These are phyloP conservation scores for Poeciliopsis prolifica DNA, from an alignment of 2,113 vertebrate species.

Conservation along the genomic window DNA sequence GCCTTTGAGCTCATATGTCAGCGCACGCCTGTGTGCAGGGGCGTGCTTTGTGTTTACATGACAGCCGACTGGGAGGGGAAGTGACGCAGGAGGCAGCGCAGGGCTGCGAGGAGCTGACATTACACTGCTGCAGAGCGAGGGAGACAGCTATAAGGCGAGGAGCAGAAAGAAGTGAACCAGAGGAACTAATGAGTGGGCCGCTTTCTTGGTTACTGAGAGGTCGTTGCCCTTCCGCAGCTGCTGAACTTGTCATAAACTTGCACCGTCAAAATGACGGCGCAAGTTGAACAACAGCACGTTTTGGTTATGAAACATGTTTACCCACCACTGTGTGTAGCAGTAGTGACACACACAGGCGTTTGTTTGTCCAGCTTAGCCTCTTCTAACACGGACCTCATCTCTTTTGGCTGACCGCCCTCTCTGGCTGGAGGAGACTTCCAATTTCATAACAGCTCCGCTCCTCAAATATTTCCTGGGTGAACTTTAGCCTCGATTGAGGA, in stretches of 20 bases:
- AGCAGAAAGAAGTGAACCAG: constrained; percentile 42
- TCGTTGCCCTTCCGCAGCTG: background rate
- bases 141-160: constrained; percentile 22
- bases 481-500: constrained; percentile 19
- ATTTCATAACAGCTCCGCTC: constrained; percentile 40
- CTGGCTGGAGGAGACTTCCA: constrained; percentile 12
- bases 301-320: constrained; percentile 66
- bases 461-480: constrained; percentile 60
- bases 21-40: constrained; percentile 49
- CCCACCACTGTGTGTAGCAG: constrained; percentile 49
- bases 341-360: constrained; percentile 47
- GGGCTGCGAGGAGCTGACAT: constrained; percentile 67
- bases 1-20: constrained; percentile 26
- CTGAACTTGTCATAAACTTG: constrained; percentile 13
- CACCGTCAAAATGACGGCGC: constrained; percentile 39
- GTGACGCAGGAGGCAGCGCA: constrained; percentile 72
- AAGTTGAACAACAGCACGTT: constrained; percentile 25
- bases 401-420: constrained; percentile 1
- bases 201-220: constrained; percentile 16
- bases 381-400: constrained; percentile 38
- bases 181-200: constrained; percentile 35
- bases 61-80: constrained; percentile 63
- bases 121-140: constrained; percentile 55
- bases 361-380: constrained; percentile 52
- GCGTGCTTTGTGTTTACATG: constrained; percentile 74